A percentile compares a stretch with the other conserved stretches of the same genome.
These are phyloP conservation scores for Stenolophus ochropezus DNA, from an alignment of 2,888 invertebrate genomes.

Conservation along the genomic window DNA sequence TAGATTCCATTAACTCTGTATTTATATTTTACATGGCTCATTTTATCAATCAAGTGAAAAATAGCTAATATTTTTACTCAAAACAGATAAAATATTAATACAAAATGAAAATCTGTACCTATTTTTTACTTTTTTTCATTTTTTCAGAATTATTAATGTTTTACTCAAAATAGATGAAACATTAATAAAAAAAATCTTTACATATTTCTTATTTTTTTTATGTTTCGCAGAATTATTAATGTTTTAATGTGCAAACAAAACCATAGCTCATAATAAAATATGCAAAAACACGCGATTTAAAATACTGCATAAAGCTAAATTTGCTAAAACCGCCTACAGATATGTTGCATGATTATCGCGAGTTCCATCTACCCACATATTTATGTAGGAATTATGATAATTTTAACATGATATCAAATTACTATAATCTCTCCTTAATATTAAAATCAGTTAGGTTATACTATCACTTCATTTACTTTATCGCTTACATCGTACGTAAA, in stretches of 20 bases:
- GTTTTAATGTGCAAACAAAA: not conserved
- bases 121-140: too few species aligned
- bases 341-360: not conserved
- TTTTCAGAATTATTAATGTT: too few species aligned
- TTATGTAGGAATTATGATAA: not conserved
- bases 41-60: too few species aligned
- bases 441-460: not conserved
- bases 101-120: too few species aligned
- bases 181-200: too few species aligned
- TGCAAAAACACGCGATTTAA: not conserved
- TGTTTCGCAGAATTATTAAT: not conserved
- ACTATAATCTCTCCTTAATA: slow-evolving; percentile 2
- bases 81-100: too few species aligned
- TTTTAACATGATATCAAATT: not conserved
- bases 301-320: not conserved
- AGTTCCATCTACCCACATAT: not conserved
- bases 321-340: not conserved
- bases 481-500: not conserved
- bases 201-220: too few species aligned
- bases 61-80: too few species aligned
- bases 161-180: too few species aligned
- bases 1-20: too few species aligned
- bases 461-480: not conserved
- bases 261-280: not conserved
- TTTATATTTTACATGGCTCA: too few species aligned